A percentile compares a stretch with the other conserved stretches of the same genome.
Conservation (phyloP, 1,140 invertebrate genomes). For the Frieseomelitta varia region DNA sequence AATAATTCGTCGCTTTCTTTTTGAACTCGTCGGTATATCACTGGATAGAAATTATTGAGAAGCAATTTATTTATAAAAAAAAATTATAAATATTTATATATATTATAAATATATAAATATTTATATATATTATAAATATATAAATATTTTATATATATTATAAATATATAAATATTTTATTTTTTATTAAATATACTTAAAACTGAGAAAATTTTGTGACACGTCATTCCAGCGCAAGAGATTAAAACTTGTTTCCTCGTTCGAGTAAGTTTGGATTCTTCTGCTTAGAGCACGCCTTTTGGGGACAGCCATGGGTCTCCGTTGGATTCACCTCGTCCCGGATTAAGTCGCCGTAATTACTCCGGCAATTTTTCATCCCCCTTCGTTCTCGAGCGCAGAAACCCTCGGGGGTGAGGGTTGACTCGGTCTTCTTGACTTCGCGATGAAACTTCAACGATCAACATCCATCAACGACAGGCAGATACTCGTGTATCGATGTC, state of each 20-base stretch:
- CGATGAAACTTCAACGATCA: not conserved
- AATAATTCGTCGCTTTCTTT: too few relatives aligned
- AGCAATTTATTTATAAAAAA: too few relatives aligned
- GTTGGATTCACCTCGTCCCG: not conserved
- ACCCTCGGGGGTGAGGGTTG: not conserved
- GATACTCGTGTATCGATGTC: not conserved
- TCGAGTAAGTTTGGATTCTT: not conserved
- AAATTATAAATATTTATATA: too few relatives aligned
- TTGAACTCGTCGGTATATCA: too few relatives aligned
- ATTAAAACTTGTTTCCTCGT: not conserved
- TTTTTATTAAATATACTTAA: too few relatives aligned
- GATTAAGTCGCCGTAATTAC: constrained; percentile 7
- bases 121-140: too few relatives aligned
- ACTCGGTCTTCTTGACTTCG: not conserved
- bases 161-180: too few relatives aligned
- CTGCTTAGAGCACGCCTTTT: not conserved
- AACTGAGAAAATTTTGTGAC: too few relatives aligned
- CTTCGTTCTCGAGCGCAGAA: not conserved
- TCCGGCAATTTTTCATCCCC: not conserved
- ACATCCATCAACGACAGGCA: not conserved
- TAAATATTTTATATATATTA: too few relatives aligned
- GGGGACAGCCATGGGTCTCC: not conserved
- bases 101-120: too few relatives aligned
- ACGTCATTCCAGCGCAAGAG: too few relatives aligned
- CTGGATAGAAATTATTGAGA: too few relatives aligned